These are phyloP conservation scores for Apodemia hepburni DNA, from an alignment of 2,888 invertebrate genomes.

Conservation along the genomic window DNA sequence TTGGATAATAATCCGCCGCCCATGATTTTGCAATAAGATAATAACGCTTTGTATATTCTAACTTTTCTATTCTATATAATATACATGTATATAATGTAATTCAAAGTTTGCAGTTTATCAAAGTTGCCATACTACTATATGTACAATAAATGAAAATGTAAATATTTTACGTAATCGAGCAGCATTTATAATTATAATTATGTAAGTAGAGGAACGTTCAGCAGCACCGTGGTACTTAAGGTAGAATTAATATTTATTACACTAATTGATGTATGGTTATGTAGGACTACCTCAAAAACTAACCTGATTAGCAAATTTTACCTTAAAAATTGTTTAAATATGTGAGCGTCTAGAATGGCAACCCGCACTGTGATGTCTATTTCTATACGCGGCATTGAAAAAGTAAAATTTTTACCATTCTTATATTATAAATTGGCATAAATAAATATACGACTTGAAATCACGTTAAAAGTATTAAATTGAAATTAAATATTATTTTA, in stretches of 20 bases:
- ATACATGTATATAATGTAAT: too few relatives aligned
- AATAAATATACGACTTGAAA: neutral
- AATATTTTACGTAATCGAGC: constrained; percentile 35
- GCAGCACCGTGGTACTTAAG: constrained; percentile 62
- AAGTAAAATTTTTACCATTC: neutral
- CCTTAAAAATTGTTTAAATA: neutral
- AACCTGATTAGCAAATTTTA: neutral
- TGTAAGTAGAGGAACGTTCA: constrained; percentile 33
- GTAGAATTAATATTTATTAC: constrained; percentile 31
- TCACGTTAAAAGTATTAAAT: constrained; percentile 24
- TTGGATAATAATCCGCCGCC: too few relatives aligned
- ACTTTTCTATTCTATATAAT: too few relatives aligned
- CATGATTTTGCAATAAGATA: too few relatives aligned
- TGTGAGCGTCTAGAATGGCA: neutral
- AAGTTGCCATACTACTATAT: constrained; percentile 4
- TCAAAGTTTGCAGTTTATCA: neutral
- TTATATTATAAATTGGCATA: neutral
- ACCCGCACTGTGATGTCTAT: neutral
- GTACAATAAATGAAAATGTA: constrained; percentile 18
- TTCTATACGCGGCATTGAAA: neutral
- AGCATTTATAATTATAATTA: constrained; percentile 54
- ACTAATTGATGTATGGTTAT: constrained; percentile 10
- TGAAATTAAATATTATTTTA: constrained; percentile 20
- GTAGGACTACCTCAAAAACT: constrained; percentile 25
- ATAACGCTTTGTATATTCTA: too few relatives aligned